phyloP scores from a whole-genome alignment of 1,140 invertebrate species.

The Lepidurus arcticus region DNA sequence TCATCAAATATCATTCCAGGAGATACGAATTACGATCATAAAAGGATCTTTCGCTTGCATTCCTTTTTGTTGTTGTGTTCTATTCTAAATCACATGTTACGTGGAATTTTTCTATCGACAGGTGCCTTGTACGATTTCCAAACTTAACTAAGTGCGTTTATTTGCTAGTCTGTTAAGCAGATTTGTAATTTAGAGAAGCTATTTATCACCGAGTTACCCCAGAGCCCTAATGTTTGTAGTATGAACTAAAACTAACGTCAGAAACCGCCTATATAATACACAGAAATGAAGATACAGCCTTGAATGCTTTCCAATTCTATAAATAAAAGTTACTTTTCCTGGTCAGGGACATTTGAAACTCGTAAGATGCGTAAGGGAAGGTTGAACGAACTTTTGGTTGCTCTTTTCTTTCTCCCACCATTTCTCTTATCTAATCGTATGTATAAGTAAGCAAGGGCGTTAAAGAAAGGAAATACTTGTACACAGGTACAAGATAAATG shows the following conservation, averaged over 20 bases:
- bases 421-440: background rate
- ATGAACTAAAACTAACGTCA: background rate
- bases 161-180: background rate
- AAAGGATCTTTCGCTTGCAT: constrained; percentile 4
- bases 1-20: background rate
- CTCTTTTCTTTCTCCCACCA: background rate
- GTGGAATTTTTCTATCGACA: background rate
- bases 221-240: constrained; percentile 18
- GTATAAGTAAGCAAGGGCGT: constrained; percentile 8
- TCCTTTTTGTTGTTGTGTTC: background rate
- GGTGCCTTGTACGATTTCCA: constrained; percentile 8
- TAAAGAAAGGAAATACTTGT: background rate
- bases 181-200: background rate
- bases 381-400: background rate
- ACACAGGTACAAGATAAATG: background rate
- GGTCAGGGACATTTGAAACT: background rate
- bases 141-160: background rate
- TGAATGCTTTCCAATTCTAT: no score
- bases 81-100: background rate
- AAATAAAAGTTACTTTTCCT: no score
- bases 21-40: background rate
- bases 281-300: no score
- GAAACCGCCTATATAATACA: no score
- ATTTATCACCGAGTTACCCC: background rate
- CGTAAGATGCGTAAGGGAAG: background rate